These are phyloP conservation scores for Heterodera carotae DNA, from an alignment of 1,140 invertebrate species.

Conservation along the genomic window DNA sequence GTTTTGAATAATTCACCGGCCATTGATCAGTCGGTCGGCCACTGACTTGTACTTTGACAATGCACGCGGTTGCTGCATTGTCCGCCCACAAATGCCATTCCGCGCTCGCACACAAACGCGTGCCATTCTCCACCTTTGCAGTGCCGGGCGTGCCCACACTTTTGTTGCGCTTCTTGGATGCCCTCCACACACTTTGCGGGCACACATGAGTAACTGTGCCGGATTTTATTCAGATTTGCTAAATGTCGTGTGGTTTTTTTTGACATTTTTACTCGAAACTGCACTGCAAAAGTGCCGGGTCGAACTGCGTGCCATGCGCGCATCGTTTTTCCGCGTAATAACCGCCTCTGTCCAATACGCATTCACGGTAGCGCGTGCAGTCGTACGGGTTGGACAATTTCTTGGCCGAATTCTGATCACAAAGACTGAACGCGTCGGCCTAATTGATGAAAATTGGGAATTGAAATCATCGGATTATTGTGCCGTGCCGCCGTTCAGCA, in stretches of 20 bases:
- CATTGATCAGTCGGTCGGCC: background rate
- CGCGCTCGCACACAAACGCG: conserved; percentile 22
- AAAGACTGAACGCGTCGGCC: conserved; percentile 26
- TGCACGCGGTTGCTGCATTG: conserved; percentile 14
- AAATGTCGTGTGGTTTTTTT: too few species aligned
- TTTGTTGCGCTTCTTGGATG: background rate
- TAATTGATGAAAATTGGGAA: background rate
- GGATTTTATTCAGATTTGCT: background rate
- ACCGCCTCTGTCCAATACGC: conserved; percentile 23
- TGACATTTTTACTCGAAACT: conserved; percentile 23
- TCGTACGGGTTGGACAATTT: conserved; percentile 26
- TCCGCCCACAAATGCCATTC: conserved; percentile 37
- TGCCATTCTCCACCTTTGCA: conserved; percentile 35
- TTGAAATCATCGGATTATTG: conserved; percentile 1
- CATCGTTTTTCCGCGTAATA: conserved; percentile 39
- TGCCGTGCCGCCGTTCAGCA: background rate
- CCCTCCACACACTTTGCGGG: conserved; percentile 27
- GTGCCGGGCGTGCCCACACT: conserved; percentile 28
- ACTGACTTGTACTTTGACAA: conserved; percentile 16
- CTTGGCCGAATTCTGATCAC: conserved; percentile 25
- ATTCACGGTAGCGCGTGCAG: conserved; percentile 33
- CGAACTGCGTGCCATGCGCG: conserved; percentile 29
- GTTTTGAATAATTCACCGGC: background rate
- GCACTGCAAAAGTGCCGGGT: conserved; percentile 22
- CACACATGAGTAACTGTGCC: conserved; percentile 24